These are phyloP conservation scores for Zaprionus nigranus DNA, from an alignment of 1,140 invertebrate genomes.

Conservation along the genomic window DNA sequence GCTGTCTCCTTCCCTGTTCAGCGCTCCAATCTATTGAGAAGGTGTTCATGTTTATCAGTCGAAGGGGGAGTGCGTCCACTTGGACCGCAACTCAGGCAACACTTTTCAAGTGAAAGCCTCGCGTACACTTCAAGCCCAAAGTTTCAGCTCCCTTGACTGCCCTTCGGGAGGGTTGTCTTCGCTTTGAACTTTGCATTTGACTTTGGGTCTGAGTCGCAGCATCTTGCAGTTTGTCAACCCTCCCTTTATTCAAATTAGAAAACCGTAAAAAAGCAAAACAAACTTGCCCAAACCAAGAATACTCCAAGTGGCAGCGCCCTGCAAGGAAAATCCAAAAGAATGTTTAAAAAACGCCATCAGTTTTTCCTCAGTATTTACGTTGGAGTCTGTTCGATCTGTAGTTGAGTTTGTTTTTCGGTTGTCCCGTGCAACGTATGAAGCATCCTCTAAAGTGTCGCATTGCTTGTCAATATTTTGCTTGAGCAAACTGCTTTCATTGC, in stretches of 20 bases:
- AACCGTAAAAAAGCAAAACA: constrained; percentile 62
- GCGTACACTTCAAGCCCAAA: constrained; percentile 48
- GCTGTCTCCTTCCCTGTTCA: background rate
- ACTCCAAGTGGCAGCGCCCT: constrained; percentile 8
- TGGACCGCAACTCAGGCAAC: constrained; percentile 58
- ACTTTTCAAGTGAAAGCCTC: constrained; percentile 56
- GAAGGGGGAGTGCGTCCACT: constrained; percentile 35
- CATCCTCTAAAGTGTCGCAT: constrained; percentile 64
- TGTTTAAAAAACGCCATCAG: constrained; percentile 18
- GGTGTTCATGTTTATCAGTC: constrained; percentile 64
- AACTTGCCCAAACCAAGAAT: constrained; percentile 37
- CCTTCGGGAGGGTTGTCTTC: constrained; percentile 18
- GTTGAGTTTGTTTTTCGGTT: constrained; percentile 41
- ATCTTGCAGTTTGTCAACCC: constrained; percentile 67
- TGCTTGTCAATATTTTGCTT: constrained; percentile 62
- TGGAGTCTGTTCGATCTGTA: constrained; percentile 67
- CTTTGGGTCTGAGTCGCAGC: constrained; percentile 25
- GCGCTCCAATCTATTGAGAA: constrained; percentile 41
- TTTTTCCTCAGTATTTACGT: constrained; percentile 52
- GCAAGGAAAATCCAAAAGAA: constrained; percentile 7
- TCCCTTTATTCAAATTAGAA: constrained; percentile 51
- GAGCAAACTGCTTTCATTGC: constrained; percentile 37
- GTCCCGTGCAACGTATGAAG: constrained; percentile 36
- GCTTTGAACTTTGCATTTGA: constrained; percentile 54
- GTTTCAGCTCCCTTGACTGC: constrained; percentile 7